phyloP scores from a whole-genome alignment of 2,113 vertebrate species.

The Phylloscopus whistleri region DNA sequence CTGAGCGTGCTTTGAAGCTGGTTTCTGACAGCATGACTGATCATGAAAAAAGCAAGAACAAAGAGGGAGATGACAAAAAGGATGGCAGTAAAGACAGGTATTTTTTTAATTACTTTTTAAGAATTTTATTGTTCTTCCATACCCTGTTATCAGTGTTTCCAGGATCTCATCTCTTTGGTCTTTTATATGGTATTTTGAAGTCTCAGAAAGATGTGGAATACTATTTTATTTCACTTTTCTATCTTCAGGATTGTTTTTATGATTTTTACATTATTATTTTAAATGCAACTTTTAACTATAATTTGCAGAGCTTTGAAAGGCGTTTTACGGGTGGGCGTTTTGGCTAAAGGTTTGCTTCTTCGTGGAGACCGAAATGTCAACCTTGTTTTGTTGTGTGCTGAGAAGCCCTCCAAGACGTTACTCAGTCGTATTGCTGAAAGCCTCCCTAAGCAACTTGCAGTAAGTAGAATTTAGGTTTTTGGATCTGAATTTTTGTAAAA shows the following conservation, averaged over 20 bases:
- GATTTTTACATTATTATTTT: background rate
- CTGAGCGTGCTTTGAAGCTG: conserved; percentile 94
- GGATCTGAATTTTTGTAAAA: background rate
- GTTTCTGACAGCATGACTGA: conserved; percentile 95
- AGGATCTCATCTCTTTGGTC: background rate
- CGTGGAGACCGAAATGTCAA: conserved; percentile 93
- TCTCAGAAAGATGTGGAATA: background rate
- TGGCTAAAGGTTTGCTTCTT: conserved; percentile 95
- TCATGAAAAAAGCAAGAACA: conserved; percentile 84
- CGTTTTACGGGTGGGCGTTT: conserved; percentile 93
- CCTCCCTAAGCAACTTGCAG: conserved; percentile 93
- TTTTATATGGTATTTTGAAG: background rate
- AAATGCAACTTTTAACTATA: conserved; percentile 1
- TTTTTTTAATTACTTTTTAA: background rate
- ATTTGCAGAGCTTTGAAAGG: conserved; percentile 89
- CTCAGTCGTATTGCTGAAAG: conserved; percentile 89
- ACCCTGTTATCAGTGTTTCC: background rate
- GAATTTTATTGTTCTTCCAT: background rate
- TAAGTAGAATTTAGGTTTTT: conserved; percentile 70
- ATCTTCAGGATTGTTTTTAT: background rate
- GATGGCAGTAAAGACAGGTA: conserved; percentile 88
- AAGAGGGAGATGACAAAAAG: conserved; percentile 91
- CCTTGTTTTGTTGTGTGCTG: conserved; percentile 92
- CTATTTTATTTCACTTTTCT: background rate
- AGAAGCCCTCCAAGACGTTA: conserved; percentile 89